Base-by-base conservation (phyloP, 2,888 invertebrate species). In the Trachelus tabidus region DNA sequence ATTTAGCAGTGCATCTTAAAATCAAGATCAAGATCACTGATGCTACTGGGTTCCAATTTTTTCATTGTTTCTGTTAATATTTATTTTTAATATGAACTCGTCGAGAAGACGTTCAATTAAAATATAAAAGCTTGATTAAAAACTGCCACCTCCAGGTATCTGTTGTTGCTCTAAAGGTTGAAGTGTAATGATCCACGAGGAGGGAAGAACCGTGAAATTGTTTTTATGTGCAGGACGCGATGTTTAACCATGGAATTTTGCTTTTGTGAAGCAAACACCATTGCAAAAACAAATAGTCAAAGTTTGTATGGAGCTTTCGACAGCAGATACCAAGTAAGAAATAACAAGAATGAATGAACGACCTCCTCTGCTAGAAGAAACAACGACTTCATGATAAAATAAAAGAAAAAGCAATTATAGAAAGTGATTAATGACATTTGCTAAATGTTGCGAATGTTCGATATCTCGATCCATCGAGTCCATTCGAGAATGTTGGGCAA, bases 341-440 rank as follows among this genome's bases (percentile, higher is more conserved):
- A 56, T 56, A 23, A 56, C 56, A 56, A 56, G 56, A 56, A 56
- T 56, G 56, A 56, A 56, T 23, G 23, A 71, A 68, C 40, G 31
- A 69, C 73, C 68, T 34, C n/a, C 34, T 69, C 40, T 73, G 34
- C 75, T 76, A 80, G 79, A 82, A 83, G 74, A 80, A 81, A 77
- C 81, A 81, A 77, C 79, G 82, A 77, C 78, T 80, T 81, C 82
- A 79, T 81, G 79, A 80, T 76, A 69, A 71, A 71, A 9, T 9
- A 56, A 56, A 56, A 23, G 23, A 56, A 56, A 56, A 56, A 56
- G 56, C 56, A 56, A 56, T 56, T 56, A 56, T 56, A 23, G 2
- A 56, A 56, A 56, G 56, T 56, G 56, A 56, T 56, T 23, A 56
- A 15, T 56, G 23, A 56, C 56, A 23, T 23, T 56, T 23, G 56